A percentile compares a stretch with the other conserved stretches of the same genome.
phyloP scores from a whole-genome alignment of 2,797 vertebrate species.

The Danio albolineatus region DNA sequence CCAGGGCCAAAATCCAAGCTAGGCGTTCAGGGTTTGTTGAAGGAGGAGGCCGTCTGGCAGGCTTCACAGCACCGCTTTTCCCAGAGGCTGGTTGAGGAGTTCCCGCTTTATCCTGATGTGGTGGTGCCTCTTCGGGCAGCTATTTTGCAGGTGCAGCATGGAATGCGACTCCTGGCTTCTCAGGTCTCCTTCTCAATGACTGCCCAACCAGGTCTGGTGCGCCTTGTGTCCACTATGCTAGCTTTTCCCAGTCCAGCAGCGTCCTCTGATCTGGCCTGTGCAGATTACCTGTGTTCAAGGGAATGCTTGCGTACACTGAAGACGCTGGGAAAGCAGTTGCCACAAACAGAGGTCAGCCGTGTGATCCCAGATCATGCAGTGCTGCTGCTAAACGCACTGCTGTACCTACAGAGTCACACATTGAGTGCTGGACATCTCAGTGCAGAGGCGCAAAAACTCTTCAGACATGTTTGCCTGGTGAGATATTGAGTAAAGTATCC shows the following conservation, averaged over 20 bases:
- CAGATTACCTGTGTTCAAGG: constrained; percentile 88
- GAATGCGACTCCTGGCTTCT: constrained; percentile 90
- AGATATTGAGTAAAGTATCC: constrained; percentile 2
- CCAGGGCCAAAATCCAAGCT: constrained; percentile 78
- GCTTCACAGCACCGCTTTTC: constrained; percentile 90
- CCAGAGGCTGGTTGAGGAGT: constrained; percentile 86
- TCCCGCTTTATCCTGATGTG: constrained; percentile 86
- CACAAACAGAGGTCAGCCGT: constrained; percentile 69
- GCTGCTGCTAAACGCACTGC: constrained; percentile 86
- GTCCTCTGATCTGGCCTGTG: constrained; percentile 86
- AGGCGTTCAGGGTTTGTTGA: constrained; percentile 81
- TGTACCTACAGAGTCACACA: constrained; percentile 87
- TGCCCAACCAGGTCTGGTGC: constrained; percentile 68
- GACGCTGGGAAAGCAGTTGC: constrained; percentile 81
- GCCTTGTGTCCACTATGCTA: constrained; percentile 82
- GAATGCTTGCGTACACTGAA: constrained; percentile 82
- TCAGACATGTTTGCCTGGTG: constrained; percentile 94
- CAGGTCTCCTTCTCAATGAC: constrained; percentile 77
- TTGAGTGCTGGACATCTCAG: constrained; percentile 85
- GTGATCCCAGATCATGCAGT: constrained; percentile 79
- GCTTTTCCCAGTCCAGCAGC: constrained; percentile 82
- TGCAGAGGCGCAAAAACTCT: constrained; percentile 80
- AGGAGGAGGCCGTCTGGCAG: constrained; percentile 94
- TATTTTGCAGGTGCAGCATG: constrained; percentile 89
- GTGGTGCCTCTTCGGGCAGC: constrained; percentile 84